Conservation (phyloP, 1,140 invertebrate genomes). For the Zelostemma sp. region DNA sequence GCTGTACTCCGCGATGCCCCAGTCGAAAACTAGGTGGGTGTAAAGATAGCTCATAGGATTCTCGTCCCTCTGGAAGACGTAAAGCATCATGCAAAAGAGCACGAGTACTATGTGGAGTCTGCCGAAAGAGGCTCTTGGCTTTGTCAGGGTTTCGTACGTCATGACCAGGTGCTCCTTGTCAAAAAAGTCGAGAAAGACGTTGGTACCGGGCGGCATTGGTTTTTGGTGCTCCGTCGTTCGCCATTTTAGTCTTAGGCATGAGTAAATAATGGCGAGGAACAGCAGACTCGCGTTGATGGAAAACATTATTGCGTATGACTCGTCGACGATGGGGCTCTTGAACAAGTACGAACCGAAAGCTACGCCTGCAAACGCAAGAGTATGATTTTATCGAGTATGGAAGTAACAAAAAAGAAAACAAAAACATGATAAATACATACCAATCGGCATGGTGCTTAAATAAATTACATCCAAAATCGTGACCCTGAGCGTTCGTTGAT, state of each 20-base stretch:
- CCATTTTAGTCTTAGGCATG: slow-evolving; percentile 74
- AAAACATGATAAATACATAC: slow-evolving; percentile 51
- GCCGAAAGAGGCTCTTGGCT: slow-evolving; percentile 69
- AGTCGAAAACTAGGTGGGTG: slow-evolving; percentile 76
- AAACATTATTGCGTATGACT: slow-evolving; percentile 80
- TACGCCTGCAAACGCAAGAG: slow-evolving; percentile 58
- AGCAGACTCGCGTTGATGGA: slow-evolving; percentile 75
- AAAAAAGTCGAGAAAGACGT: slow-evolving; percentile 78
- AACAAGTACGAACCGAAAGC: slow-evolving; percentile 72
- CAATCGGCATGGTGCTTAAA: slow-evolving; percentile 80
- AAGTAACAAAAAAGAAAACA: no score
- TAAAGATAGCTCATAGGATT: slow-evolving; percentile 78
- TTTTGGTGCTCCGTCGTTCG: slow-evolving; percentile 75
- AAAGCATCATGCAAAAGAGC: slow-evolving; percentile 78
- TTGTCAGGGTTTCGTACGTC: slow-evolving; percentile 74
- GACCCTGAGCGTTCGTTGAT: slow-evolving; percentile 78
- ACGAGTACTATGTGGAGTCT: slow-evolving; percentile 76
- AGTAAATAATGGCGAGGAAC: slow-evolving; percentile 74
- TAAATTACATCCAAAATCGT: slow-evolving; percentile 81
- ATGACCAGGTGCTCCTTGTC: slow-evolving; percentile 75
- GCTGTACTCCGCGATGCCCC: slow-evolving; percentile 75
- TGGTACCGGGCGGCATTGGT: slow-evolving; percentile 70
- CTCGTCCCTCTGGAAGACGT: slow-evolving; percentile 85
- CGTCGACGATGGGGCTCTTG: slow-evolving; percentile 69
- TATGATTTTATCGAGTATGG: no score